A percentile compares a stretch with the other conserved stretches of the same genome.
Evolutionary conservation across 2,113 vertebrate genomes (phyloP).

Genomic region (Varanus salvator): DNA sequence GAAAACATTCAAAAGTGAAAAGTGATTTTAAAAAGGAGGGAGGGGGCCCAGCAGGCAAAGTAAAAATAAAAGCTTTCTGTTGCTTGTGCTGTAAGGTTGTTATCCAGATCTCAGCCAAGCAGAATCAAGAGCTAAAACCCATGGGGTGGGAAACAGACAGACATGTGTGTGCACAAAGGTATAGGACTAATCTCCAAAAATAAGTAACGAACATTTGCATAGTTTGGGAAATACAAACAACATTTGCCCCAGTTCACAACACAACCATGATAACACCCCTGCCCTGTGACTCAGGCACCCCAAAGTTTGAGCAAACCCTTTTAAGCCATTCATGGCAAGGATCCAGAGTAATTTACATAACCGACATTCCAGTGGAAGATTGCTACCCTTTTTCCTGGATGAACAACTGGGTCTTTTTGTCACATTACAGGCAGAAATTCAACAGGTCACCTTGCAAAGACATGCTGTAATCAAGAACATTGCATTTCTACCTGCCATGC

Average conservation of each 20-base stretch:
- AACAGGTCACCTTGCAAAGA: not conserved
- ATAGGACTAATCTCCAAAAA: not conserved
- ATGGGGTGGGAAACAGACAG: not conserved
- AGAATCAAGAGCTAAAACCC: not conserved
- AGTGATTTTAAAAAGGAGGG: not conserved
- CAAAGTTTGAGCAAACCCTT: slow-evolving; percentile 59
- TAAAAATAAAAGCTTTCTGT: not conserved
- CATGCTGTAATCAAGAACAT: not conserved
- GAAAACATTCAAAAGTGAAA: not conserved
- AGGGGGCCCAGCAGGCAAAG: not conserved
- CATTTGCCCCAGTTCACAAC: slow-evolving; percentile 27
- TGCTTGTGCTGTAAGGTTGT: not conserved
- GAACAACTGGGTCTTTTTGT: not conserved
- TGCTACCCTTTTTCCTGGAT: not conserved
- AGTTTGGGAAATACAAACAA: slow-evolving; percentile 23
- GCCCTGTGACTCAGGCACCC: slow-evolving; percentile 67
- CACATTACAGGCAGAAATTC: not conserved
- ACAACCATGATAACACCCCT: slow-evolving; percentile 37
- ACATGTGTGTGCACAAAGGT: too few relatives aligned
- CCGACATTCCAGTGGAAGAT: slow-evolving; percentile 68
- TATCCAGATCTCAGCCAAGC: not conserved
- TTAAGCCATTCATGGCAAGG: slow-evolving; percentile 74
- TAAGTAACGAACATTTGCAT: rapidly evolving
- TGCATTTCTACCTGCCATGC: not conserved
- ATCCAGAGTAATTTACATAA: slow-evolving; percentile 79